Percentiles rank a stretch among this genome's conserved stretches.
Conservation (phyloP, 2,888 invertebrate species). For the Rhamnusium bicolor region DNA sequence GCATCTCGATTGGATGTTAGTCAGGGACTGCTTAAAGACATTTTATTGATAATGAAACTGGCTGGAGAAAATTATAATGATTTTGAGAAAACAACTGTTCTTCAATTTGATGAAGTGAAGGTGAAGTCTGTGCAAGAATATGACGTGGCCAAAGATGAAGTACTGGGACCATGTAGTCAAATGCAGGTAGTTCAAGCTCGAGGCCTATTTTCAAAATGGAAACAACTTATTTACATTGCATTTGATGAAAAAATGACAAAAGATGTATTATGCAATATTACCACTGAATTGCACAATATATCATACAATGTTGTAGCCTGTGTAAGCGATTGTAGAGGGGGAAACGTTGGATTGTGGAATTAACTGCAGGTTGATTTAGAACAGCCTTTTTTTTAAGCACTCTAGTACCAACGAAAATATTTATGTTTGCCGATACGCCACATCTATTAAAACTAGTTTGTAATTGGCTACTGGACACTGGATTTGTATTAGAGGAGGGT, state of each 20-base stretch:
- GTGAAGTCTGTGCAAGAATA: conserved; percentile 25
- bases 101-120: conserved; percentile 44
- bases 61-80: conserved; percentile 32
- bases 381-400: conserved; percentile 39
- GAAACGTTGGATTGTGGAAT: conserved; percentile 51
- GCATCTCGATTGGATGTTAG: conserved; percentile 38
- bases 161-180: conserved; percentile 44
- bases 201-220: conserved; percentile 50
- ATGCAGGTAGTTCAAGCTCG: conserved; percentile 49
- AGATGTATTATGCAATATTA: conserved; percentile 29
- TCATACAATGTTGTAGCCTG: conserved; percentile 48
- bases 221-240: conserved; percentile 51
- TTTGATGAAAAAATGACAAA: conserved; percentile 60
- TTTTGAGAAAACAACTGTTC: conserved; percentile 26
- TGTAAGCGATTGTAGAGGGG: conserved; percentile 50
- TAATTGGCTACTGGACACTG: conserved; percentile 40
- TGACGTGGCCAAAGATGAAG: conserved; percentile 48
- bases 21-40: conserved; percentile 34
- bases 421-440: conserved; percentile 33
- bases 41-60: conserved; percentile 35
- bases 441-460: conserved; percentile 28
- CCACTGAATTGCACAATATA: background rate
- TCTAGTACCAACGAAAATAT: conserved; percentile 39
- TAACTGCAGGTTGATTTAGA: conserved; percentile 30
- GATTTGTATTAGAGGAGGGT: conserved; percentile 1